These are phyloP conservation scores for Apistogramma diplotaenia DNA, from an alignment of 2,113 vertebrate genomes.

Conservation along the genomic window DNA sequence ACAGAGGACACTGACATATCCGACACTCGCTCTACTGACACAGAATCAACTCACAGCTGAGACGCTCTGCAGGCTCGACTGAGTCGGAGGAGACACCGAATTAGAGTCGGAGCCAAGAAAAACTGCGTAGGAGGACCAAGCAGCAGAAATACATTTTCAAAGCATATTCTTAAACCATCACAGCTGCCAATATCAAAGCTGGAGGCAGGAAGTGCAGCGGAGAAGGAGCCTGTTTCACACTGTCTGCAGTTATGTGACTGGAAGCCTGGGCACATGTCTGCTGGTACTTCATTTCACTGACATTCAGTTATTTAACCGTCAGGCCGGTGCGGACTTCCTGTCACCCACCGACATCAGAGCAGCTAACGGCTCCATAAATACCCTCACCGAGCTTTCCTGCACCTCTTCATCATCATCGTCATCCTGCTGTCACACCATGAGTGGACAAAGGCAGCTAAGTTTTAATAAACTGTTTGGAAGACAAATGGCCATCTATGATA, in stretches of 20 bases:
- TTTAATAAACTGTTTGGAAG: neutral
- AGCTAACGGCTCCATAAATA: conserved; percentile 29
- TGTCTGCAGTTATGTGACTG: too few species aligned
- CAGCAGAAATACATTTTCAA: neutral
- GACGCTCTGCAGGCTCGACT: neutral
- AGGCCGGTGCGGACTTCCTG: neutral
- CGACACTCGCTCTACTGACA: neutral
- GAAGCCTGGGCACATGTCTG: too few species aligned
- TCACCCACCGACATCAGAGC: neutral
- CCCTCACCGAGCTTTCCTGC: neutral
- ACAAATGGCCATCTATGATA: too few species aligned
- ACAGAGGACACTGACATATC: neutral
- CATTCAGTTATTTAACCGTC: neutral
- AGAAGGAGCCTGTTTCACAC: neutral
- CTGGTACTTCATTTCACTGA: too few species aligned
- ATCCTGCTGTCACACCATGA: neutral
- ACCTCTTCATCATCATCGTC: neutral
- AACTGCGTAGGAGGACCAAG: neutral
- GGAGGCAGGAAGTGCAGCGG: neutral
- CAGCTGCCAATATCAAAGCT: neutral
- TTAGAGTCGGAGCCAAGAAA: neutral
- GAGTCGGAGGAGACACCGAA: neutral
- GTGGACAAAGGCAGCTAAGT: neutral
- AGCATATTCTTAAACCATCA: neutral
- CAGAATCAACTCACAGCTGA: neutral